Conservation (phyloP, 23 tunicate genomes). For the Ciona savignyi region DNA sequence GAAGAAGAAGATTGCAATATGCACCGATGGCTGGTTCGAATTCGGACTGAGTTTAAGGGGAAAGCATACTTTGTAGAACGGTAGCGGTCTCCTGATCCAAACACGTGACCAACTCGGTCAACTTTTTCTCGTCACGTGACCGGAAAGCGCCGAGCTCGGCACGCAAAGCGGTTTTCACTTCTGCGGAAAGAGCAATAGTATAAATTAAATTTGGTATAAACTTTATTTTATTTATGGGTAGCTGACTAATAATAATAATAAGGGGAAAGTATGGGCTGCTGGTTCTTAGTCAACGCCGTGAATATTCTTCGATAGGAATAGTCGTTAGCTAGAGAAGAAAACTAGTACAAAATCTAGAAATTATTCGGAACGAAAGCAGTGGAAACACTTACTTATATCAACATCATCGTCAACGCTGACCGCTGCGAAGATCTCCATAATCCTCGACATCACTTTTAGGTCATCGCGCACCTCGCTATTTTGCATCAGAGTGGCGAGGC, state of each 20-base stretch:
- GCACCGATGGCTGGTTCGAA: neutral
- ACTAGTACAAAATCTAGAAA: too few relatives aligned
- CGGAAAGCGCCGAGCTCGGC: neutral
- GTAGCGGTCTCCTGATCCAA: neutral
- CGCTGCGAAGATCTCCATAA: slow-evolving; percentile 27
- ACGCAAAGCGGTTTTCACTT: neutral
- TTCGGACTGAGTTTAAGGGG: neutral
- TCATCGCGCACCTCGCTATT: slow-evolving; percentile 18
- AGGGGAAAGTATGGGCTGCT: too few relatives aligned
- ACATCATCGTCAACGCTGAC: slow-evolving; percentile 22
- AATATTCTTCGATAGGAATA: too few relatives aligned
- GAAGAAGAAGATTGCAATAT: too few relatives aligned
- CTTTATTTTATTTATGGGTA: too few relatives aligned
- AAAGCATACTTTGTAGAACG: neutral
- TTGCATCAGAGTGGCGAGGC: slow-evolving; percentile 51
- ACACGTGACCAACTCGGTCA: neutral
- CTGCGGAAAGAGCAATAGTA: neutral
- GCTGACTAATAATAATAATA: too few relatives aligned
- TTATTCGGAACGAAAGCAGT: too few relatives aligned
- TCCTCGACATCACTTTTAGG: slow-evolving; percentile 10
- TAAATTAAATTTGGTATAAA: neutral
- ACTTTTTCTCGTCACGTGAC: neutral
- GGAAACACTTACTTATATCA: neutral
- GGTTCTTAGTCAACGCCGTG: too few relatives aligned
- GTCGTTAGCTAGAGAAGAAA: too few relatives aligned